Evolutionary conservation across 2,888 invertebrate genomes (phyloP), one percentile per base, ranked within the genome.

Genomic region (Drosophila birchii): DNA sequence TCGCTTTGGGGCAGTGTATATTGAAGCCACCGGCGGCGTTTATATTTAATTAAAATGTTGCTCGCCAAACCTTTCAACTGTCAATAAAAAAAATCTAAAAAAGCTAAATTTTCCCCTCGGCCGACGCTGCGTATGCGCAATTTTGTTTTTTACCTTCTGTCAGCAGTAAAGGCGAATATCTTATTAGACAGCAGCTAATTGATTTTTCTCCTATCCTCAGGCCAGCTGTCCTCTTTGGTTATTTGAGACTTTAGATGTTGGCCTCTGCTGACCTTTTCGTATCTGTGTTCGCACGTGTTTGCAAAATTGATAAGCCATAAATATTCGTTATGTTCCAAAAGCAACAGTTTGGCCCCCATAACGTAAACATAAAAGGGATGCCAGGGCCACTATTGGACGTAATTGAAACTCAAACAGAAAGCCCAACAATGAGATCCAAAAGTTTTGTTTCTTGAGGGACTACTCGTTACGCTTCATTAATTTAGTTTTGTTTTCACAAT

Each of bases 231-330:
- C 45, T 47, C 60, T 68, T 47, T 5, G 20, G 16, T 16, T 36
- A 16, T 11, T 53, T 23, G 51, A 53, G 51, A 53, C 5, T 23
- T 11, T 23, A 36, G 76, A 26, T 55, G 44, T 60, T 54, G 55
- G 45, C 57, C 54, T 62, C 57, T 20, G 43, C 57, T 64, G 71
- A 57, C 74, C 74, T 61, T 69, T 73, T 59, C 41, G 20, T 20
- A 62, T 54, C 51, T 57, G n/a, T 4, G 23, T 9, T 38, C 45
- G 78, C 85, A 78, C 80, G 76, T 78, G 75, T 57, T 57, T 32
- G 43, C 62, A 72, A 75, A 78, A 85, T 80, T 86, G 86, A 83
- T 80, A 83, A 80, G 74, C 81, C 81, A 83, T 86, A 86, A 86
- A 84, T 86, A 72, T 78, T 75, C 75, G 69, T 76, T 78, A 59